A percentile compares a stretch with the other conserved stretches of the same genome.
Evolutionary conservation across 2,797 vertebrate species (phyloP).

Genomic region (Urosaurus nigricauda): DNA sequence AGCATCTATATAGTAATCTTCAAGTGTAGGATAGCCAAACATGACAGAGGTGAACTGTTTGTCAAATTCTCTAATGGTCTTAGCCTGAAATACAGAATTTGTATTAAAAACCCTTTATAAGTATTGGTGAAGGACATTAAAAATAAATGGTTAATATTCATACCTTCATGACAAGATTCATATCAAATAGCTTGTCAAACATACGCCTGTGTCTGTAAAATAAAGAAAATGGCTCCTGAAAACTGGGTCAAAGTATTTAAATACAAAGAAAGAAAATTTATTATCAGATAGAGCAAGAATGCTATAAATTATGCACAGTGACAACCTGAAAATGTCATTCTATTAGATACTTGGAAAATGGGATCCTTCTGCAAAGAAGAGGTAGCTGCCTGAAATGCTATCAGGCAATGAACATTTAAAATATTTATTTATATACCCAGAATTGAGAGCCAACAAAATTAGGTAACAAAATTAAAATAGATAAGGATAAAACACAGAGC

Average conservation of each 20-base stretch:
- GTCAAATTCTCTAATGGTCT: constrained; percentile 96
- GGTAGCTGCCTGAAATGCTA: background rate
- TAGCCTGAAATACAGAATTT: constrained; percentile 86
- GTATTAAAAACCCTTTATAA: constrained; percentile 56
- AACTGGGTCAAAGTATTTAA: constrained; percentile 1
- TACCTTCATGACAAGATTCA: constrained; percentile 98
- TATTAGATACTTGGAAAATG: background rate
- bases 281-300: background rate
- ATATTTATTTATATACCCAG: too few relatives aligned
- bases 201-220: constrained; percentile 90
- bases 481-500: too few relatives aligned
- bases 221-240: constrained; percentile 39
- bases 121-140: constrained; percentile 53
- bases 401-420: too few relatives aligned
- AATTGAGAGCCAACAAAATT: too few relatives aligned
- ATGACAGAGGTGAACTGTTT: constrained; percentile 96
- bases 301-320: background rate
- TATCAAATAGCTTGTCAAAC: constrained; percentile 93
- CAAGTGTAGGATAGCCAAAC: constrained; percentile 95
- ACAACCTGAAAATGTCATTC: background rate
- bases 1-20: constrained; percentile 95
- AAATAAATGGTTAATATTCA: constrained; percentile 56
- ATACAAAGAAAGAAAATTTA: constrained; percentile 10
- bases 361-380: constrained; percentile 5
- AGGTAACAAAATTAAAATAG: too few relatives aligned